These are phyloP conservation scores for Chironex yamaguchii DNA, from an alignment of 30 jellyfish, hydroid and myxozoan genomes.

Conservation along the genomic window DNA sequence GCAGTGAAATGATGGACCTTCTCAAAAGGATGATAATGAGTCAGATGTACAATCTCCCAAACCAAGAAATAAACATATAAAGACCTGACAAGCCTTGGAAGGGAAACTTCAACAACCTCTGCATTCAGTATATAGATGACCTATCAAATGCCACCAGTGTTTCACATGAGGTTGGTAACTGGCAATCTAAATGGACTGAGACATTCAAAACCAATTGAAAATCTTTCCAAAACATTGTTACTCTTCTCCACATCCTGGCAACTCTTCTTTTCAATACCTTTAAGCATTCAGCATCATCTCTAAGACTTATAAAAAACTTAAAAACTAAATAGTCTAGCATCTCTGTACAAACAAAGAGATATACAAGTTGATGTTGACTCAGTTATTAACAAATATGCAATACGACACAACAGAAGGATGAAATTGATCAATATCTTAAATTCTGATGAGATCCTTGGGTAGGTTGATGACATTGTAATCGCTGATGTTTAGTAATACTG, in stretches of 20 bases:
- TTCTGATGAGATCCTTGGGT: not conserved
- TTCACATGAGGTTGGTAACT: conserved; percentile 5
- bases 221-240: conserved; percentile 12
- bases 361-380: not conserved
- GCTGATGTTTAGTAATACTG: conserved; percentile 6
- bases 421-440: not conserved
- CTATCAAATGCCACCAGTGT: not conserved
- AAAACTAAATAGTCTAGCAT: conserved; percentile 25
- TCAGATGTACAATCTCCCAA: too few species aligned
- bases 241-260: conserved; percentile 15
- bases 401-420: conserved; percentile 3
- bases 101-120: not conserved
- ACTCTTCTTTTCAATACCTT: conserved; percentile 16
- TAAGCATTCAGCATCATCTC: conserved; percentile 31
- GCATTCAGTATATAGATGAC: conserved; percentile 12
- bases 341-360: conserved; percentile 11
- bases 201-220: not conserved
- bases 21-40: too few species aligned
- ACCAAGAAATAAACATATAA: not conserved
- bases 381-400: conserved; percentile 5
- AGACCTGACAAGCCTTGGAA: conserved; percentile 28
- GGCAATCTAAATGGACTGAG: conserved; percentile 44
- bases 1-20: too few species aligned
- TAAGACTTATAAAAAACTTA: conserved; percentile 18
- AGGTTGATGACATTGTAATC: not conserved